Percentiles rank a stretch among this genome's conserved stretches.
Evolutionary conservation across 2,888 invertebrate genomes (phyloP).

Genomic region (Frankliniella intonsa): DNA sequence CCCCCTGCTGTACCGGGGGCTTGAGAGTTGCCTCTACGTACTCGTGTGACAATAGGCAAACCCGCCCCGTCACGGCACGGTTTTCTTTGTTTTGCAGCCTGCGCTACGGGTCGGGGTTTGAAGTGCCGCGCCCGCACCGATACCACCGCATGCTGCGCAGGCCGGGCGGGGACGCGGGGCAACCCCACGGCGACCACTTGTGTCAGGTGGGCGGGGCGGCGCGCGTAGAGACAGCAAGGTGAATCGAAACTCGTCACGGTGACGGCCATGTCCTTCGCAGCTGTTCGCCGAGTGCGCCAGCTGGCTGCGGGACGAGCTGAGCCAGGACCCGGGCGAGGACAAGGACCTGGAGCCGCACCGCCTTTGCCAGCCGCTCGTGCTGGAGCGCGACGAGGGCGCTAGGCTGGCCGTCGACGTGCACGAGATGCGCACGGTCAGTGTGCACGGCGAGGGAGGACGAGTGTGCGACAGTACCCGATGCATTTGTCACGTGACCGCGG

Average conservation of each 20-base stretch:
- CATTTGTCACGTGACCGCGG: no score
- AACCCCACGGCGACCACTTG: not conserved
- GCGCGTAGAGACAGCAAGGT: no score
- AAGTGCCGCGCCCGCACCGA: not conserved
- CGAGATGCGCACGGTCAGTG: slow-evolving; percentile 1
- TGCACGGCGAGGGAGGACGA: no score
- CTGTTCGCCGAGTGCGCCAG: not conserved
- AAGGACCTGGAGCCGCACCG: not conserved
- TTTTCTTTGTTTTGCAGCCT: not conserved
- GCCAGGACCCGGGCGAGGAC: not conserved
- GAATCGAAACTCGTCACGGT: no score
- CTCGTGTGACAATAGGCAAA: no score
- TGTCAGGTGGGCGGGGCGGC: not conserved
- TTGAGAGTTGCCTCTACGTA: no score
- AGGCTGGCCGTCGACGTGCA: not conserved
- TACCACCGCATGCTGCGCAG: not conserved
- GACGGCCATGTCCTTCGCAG: not conserved
- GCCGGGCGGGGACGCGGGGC: not conserved
- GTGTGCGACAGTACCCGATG: no score
- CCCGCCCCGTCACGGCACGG: no score
- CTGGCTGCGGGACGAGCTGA: not conserved
- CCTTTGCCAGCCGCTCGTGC: slow-evolving; percentile 2
- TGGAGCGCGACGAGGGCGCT: not conserved
- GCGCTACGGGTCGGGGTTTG: not conserved
- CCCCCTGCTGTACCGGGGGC: not conserved